Evolutionary conservation across 2,113 vertebrate genomes (phyloP).

Genomic region (Nibea coibor): DNA sequence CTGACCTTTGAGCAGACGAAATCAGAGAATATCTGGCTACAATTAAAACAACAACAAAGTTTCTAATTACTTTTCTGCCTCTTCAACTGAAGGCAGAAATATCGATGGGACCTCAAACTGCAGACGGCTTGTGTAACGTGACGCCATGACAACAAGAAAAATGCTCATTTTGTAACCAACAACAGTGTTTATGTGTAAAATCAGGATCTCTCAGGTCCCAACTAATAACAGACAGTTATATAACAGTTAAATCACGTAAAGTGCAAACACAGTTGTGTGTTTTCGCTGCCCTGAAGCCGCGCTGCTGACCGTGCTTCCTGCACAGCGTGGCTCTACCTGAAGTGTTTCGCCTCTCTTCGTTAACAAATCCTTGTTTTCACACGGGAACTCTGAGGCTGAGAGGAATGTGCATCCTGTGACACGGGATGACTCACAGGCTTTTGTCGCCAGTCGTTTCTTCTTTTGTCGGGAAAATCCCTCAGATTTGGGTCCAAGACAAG

Average conservation of each 20-base stretch:
- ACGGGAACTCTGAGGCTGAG: background rate
- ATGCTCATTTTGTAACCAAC: background rate
- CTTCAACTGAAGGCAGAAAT: too few species aligned
- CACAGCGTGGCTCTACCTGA: background rate
- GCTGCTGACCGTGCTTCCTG: background rate
- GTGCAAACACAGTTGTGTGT: background rate
- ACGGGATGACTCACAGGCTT: constrained; percentile 36
- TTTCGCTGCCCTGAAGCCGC: background rate
- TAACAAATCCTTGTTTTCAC: constrained; percentile 32
- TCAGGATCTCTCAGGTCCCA: background rate
- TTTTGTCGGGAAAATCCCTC: constrained; percentile 48
- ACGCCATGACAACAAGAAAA: background rate
- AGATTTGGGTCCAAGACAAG: constrained; percentile 33
- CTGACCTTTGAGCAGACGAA: too few species aligned
- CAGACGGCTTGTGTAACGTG: background rate
- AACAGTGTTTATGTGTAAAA: background rate
- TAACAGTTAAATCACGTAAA: background rate
- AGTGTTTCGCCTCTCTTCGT: background rate
- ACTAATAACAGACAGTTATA: too few species aligned
- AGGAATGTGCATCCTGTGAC: constrained; percentile 49
- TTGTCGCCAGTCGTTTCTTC: constrained; percentile 31
- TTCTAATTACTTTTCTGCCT: too few species aligned
- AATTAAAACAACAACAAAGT: too few species aligned
- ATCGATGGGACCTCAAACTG: background rate
- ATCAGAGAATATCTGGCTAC: too few species aligned